Base-by-base conservation (phyloP, 2,113 vertebrate species). In the Microtus montanus region DNA sequence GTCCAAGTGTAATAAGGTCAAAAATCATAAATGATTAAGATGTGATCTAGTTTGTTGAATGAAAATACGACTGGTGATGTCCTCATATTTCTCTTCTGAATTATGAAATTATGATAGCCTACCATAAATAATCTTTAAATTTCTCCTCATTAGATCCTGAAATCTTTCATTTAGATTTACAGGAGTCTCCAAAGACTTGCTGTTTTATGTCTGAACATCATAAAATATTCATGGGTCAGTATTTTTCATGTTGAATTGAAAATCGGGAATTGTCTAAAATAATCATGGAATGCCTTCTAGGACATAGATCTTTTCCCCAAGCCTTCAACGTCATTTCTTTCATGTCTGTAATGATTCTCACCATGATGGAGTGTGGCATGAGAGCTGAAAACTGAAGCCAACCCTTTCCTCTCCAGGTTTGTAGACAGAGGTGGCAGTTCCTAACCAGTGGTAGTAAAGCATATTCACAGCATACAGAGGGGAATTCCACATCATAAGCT, bases 201-300 rank as follows among this genome's bases (percentile, higher is more conserved):
- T 94, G 47, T 78, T 92, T 93, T 35, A 90, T 68, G 80, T 91
- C n/a, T 28, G 64, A 90, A 88, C 64, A 78, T 41, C 52, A 14
- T 94, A 88, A 88, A 93, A 95, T 96, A 95, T 92, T 85, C 44
- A 80, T 49, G 20, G 83, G 52, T 94, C 71, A 92, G 85, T 24
- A 90, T 85, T 95, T 88, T 96, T 96, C n/a, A 84, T 89, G 38
- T 86, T 79, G 95, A 66, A 89, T 6, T 79, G 7, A 97, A 61
- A 12, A 86, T 92, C 61, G 80, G 13, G 84, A 91, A 74, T 52
- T 94, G 12, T 93, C 95, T 87, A 38, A 91, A 91, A 77, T 91
- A 85, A 91, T 95, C 94, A 96, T 28, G 7, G 1, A 87, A 90
- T 49, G 30, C 38, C 19, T 73, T 7, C 7, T 1, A 2, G 80